Base-by-base conservation (phyloP, 2,888 invertebrate species). In the Caenorhabditis zanzibari region DNA sequence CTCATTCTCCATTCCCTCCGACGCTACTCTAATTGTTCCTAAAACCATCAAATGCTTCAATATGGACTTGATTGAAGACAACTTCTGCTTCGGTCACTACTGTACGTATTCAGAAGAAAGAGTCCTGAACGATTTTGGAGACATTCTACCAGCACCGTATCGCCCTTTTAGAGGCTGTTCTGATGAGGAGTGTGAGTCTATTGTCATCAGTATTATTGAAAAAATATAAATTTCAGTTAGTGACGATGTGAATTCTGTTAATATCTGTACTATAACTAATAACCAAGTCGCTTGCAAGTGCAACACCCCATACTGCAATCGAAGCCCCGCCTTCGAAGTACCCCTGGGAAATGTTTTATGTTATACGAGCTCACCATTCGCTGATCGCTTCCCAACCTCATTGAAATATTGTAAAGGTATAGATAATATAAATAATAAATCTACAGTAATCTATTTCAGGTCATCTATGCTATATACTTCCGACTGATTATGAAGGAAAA, bases 261-360 rank as follows among this genome's bases (percentile, higher is more conserved):
- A 77, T 44, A 54, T 63, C 2, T 77, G 77, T 32, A 54, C 24
- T 14, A 26, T 26, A 12, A 22, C 54, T 14, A 26, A 26, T 10
- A 26, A 54, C 19, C 4, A 14, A 14, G n/a, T 61, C 1, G 7
- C 10, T 10, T 76, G 76, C 61, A 32, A 59, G 7, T 77, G 77
- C 44, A 63, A 52, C n/a, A 54, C 69, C 0, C 41, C 61, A 12
- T 77, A 32, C 24, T 77, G 77, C 32, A 77, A 77, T 61, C 38
- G 19, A 22, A 35, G 19, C 0, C 54, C 52, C 10, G 32, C 61
- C 2, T 69, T 26, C 44, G 52, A 12, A 16, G 77, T 77, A 1
- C 59, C 77, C 12, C 12, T 77, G 12, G 77, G 77, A 6, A 28
- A 19, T 4, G 9, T 63, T 9, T 22, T 69, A 4, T 77, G 77